Evolutionary conservation across 1,140 invertebrate genomes (phyloP), one percentile per base, ranked within the genome.

Genomic region (Macrobrachium rosenbergii): DNA sequence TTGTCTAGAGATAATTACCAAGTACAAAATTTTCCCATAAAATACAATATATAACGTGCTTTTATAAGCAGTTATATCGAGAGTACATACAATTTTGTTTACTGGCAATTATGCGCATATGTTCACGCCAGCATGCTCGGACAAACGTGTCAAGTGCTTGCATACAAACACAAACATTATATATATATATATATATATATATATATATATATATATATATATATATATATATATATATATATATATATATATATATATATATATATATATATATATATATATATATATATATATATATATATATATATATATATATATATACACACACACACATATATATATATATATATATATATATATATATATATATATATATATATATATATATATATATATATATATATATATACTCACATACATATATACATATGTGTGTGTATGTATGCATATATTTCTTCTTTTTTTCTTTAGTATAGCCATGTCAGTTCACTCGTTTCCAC

Each of bases 141-240:
- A 37, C 3, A 37, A 37, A 2, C 1, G 28, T 37, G 28, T n/a
- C n/a, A 37, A 37, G 3, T 37, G 28, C 3, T 37, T 37, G 28
- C 28, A 37, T 37, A 37, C 28, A 37, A 37, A 37, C 28, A 3
- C 28, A 37, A 37, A 37, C 28, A 37, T 37, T 7, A 67, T 67
- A 67, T 67, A 67, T 67, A 67, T 67, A 67, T 67, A 67, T 67
- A 67, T 67, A 67, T 67, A 67, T 67, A 67, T 67, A 67, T 67
- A 67, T 67, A 67, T 67, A 67, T 67, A 67, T 67, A 67, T 67
- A 67, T 67, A 67, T 67, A 67, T 67, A 28, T 67, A 67, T 67
- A 17, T 67, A 67, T 67, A 67, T 67, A 67, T 67, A 67, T 67
- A 67, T 67, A 67, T 67, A 67, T 67, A 67, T 67, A 67, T 67